These are phyloP conservation scores for Tinamus guttatus DNA, from an alignment of 2,113 vertebrate species.

Conservation along the genomic window DNA sequence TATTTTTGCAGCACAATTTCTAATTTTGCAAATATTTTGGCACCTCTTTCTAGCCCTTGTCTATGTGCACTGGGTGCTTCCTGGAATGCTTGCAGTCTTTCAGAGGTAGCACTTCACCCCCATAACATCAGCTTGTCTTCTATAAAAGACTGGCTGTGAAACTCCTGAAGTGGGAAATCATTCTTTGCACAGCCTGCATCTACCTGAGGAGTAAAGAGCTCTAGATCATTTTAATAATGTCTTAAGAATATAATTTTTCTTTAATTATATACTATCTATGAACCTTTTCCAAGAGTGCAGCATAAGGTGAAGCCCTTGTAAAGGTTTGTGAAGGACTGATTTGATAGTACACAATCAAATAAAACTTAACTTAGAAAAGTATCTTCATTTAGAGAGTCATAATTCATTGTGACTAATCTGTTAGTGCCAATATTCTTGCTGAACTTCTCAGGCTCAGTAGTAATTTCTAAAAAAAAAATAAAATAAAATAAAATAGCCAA, in stretches of 20 bases:
- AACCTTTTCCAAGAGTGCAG: background rate
- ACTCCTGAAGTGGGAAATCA: background rate
- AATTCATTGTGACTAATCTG: no score
- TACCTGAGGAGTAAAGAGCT: background rate
- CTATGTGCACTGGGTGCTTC: background rate
- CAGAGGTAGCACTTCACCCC: background rate
- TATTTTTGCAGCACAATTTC: background rate
- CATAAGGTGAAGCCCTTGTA: background rate
- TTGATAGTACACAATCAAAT: background rate
- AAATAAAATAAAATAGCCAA: background rate
- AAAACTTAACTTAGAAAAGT: background rate
- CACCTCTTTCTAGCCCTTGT: background rate
- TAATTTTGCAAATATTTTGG: background rate
- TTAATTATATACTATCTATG: background rate
- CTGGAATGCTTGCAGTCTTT: no score
- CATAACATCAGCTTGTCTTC: background rate
- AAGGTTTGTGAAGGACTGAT: background rate
- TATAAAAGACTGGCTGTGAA: background rate
- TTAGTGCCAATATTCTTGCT: no score
- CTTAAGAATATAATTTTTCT: background rate
- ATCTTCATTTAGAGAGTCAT: no score
- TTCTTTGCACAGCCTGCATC: background rate
- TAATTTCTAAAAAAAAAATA: background rate
- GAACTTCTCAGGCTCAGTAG: no score
- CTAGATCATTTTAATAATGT: background rate